phyloP scores from a whole-genome alignment of 2,888 invertebrate species.

The Invenusta paracnida region DNA sequence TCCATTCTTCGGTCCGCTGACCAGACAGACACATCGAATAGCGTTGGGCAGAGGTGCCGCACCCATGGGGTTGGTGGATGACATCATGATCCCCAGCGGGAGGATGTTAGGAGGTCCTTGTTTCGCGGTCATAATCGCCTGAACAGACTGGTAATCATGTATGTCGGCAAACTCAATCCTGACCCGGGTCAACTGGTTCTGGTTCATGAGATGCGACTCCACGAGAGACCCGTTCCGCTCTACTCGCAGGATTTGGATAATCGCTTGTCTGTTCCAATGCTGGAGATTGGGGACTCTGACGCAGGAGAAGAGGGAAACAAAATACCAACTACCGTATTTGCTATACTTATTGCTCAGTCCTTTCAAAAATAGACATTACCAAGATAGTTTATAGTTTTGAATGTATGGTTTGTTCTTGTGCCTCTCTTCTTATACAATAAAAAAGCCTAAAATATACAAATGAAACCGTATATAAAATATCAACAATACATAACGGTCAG shows the following conservation, averaged over 20 bases:
- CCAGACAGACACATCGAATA: not conserved
- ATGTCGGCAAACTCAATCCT: not conserved
- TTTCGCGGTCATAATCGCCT: not conserved
- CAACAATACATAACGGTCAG: too few species aligned
- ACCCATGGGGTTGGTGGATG: not conserved
- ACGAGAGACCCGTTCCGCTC: not conserved
- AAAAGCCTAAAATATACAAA: too few species aligned
- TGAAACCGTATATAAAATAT: too few species aligned
- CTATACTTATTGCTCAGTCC: too few species aligned
- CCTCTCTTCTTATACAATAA: too few species aligned
- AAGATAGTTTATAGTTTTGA: too few species aligned
- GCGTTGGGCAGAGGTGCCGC: not conserved
- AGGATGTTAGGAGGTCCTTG: not conserved
- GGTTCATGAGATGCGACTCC: not conserved
- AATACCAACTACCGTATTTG: too few species aligned
- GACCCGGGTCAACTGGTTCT: not conserved
- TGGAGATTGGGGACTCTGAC: not conserved
- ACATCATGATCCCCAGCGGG: not conserved
- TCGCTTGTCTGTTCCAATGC: not conserved
- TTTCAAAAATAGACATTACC: too few species aligned
- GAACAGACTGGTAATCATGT: not conserved
- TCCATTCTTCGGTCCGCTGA: not conserved
- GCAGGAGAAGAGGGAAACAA: too few species aligned
- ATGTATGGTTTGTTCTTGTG: too few species aligned
- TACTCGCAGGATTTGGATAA: not conserved